These are phyloP conservation scores for Vireo griseus DNA, from an alignment of 2,797 vertebrate species.

Conservation along the genomic window DNA sequence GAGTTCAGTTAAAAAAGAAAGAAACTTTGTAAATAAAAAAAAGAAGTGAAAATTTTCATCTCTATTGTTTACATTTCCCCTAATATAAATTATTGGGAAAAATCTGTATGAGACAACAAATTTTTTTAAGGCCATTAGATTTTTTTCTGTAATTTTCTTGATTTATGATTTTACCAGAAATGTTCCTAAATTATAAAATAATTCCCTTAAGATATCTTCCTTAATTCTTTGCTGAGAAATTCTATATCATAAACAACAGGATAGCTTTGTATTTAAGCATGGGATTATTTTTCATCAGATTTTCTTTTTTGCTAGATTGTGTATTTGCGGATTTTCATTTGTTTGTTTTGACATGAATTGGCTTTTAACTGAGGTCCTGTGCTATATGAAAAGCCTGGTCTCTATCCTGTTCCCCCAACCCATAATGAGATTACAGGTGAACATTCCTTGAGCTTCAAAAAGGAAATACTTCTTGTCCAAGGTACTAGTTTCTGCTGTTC, in stretches of 20 bases:
- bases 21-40: background rate
- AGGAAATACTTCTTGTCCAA: background rate
- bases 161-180: background rate
- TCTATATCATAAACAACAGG: background rate
- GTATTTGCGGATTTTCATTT: background rate
- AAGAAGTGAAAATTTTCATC: background rate
- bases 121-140: background rate
- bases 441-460: background rate
- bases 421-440: background rate
- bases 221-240: background rate
- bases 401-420: background rate
- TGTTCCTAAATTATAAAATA: background rate
- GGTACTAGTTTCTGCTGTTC: background rate
- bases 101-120: background rate
- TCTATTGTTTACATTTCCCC: background rate
- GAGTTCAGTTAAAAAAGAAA: background rate
- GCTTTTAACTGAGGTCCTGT: background rate
- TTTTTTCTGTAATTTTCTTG: background rate
- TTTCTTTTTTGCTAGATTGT: background rate
- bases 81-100: background rate
- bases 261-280: background rate
- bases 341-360: background rate
- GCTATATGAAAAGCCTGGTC: background rate
- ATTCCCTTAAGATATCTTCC: background rate
- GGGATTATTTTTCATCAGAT: background rate